Percentiles rank a stretch among this genome's conserved stretches.
Evolutionary conservation across 2,888 invertebrate species (phyloP).

Genomic region (Marronus borbonicus): DNA sequence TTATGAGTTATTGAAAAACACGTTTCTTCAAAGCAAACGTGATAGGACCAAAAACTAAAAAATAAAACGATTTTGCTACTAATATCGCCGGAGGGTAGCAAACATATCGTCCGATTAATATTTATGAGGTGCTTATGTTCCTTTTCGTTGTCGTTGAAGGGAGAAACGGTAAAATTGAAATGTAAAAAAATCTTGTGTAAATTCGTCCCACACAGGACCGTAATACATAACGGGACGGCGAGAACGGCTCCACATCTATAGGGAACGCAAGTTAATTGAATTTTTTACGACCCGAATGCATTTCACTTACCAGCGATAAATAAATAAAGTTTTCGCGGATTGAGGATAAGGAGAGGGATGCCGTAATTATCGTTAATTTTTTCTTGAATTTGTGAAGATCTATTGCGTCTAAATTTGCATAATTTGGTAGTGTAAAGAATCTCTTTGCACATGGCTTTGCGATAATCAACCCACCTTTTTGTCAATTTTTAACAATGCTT

Average conservation of each 20-base stretch:
- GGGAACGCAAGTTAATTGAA: constrained; percentile 44
- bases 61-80: constrained; percentile 17
- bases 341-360: background rate
- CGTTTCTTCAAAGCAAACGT: no score
- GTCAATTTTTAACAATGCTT: no score
- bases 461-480: no score
- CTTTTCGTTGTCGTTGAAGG: constrained; percentile 31
- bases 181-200: constrained; percentile 42
- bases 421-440: no score
- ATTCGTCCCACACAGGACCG: constrained; percentile 35
- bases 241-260: constrained; percentile 28
- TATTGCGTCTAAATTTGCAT: no score
- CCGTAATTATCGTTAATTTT: constrained; percentile 8
- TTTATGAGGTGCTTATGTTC: constrained; percentile 22
- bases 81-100: constrained; percentile 23
- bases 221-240: constrained; percentile 33
- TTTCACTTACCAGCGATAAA: constrained; percentile 42
- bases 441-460: no score
- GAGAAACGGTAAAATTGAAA: constrained; percentile 25
- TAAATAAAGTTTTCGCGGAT: constrained; percentile 28
- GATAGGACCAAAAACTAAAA: background rate
- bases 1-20: no score
- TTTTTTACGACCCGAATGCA: constrained; percentile 44
- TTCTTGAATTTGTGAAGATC: background rate
- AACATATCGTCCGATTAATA: constrained; percentile 39